Evolutionary conservation across 2,888 invertebrate genomes (phyloP).

Genomic region (Pammene fasciana): DNA sequence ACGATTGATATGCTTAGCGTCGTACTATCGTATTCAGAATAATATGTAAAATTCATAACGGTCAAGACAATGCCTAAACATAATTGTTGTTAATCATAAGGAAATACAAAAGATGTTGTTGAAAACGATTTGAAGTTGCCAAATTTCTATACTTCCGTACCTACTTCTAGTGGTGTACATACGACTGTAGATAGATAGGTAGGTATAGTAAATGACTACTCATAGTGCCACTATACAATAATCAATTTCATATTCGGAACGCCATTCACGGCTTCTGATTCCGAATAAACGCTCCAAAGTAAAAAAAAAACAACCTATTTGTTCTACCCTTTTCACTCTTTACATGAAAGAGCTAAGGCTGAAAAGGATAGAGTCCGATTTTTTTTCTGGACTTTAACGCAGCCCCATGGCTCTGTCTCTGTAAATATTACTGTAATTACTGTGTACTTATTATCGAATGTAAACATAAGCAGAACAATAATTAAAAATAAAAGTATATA

Average conservation of each 20-base stretch:
- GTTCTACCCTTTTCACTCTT: slow-evolving; percentile 1
- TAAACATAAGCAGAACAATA: slow-evolving; percentile 81
- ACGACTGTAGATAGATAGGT: slow-evolving; percentile 72
- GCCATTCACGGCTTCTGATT: slow-evolving; percentile 38
- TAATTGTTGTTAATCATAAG: slow-evolving; percentile 38
- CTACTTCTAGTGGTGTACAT: slow-evolving; percentile 58
- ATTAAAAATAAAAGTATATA: slow-evolving; percentile 77
- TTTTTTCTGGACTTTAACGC: background rate
- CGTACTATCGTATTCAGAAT: background rate
- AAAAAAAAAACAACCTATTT: background rate
- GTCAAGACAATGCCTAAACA: slow-evolving; percentile 24
- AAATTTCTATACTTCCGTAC: slow-evolving; percentile 53
- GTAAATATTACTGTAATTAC: slow-evolving; percentile 77
- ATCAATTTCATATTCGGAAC: slow-evolving; percentile 68
- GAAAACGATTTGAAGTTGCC: slow-evolving; percentile 57
- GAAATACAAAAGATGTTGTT: slow-evolving; percentile 36
- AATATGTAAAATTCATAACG: background rate
- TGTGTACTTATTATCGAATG: slow-evolving; percentile 73
- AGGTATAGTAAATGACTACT: slow-evolving; percentile 52
- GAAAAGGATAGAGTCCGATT: background rate
- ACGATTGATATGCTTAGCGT: background rate
- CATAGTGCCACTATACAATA: slow-evolving; percentile 64
- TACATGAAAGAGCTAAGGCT: background rate
- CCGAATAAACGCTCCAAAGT: slow-evolving; percentile 11
- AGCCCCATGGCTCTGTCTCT: slow-evolving; percentile 46